These are phyloP conservation scores for Forbesichthys agassizii DNA, from an alignment of 2,113 vertebrate species.

Conservation along the genomic window DNA sequence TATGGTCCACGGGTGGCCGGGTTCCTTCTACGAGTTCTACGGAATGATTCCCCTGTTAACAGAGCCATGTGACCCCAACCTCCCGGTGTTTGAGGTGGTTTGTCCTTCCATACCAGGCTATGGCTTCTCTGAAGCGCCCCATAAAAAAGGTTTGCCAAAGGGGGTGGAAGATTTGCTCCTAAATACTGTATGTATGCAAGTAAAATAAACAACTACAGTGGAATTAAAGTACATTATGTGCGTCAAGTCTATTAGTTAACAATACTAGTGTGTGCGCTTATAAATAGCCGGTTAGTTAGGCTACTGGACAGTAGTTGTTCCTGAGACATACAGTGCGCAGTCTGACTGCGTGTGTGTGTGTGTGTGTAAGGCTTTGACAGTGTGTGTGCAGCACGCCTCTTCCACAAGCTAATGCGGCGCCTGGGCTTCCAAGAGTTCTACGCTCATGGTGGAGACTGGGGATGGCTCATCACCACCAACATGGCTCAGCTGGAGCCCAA, in stretches of 20 bases:
- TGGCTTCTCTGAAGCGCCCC: conserved; percentile 85
- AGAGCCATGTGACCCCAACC: conserved; percentile 55
- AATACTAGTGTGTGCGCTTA: too few species aligned
- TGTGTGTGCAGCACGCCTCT: conserved; percentile 80
- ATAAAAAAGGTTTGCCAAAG: conserved; percentile 70
- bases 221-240: too few species aligned
- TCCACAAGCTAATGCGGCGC: conserved; percentile 87
- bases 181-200: not conserved
- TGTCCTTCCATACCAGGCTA: conserved; percentile 93
- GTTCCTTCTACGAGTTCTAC: conserved; percentile 91
- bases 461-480: conserved; percentile 77
- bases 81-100: conserved; percentile 83
- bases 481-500: conserved; percentile 86
- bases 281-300: too few species aligned
- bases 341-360: conserved; percentile 17
- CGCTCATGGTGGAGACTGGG: conserved; percentile 89
- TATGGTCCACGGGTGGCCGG: conserved; percentile 90
- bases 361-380: conserved; percentile 73
- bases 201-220: too few species aligned
- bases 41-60: conserved; percentile 84
- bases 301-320: too few species aligned
- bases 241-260: too few species aligned
- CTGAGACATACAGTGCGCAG: too few species aligned
- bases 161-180: too few species aligned
- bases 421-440: conserved; percentile 86